Base-by-base conservation (phyloP, 2,888 invertebrate genomes). In the Pyrochroa serraticornis region DNA sequence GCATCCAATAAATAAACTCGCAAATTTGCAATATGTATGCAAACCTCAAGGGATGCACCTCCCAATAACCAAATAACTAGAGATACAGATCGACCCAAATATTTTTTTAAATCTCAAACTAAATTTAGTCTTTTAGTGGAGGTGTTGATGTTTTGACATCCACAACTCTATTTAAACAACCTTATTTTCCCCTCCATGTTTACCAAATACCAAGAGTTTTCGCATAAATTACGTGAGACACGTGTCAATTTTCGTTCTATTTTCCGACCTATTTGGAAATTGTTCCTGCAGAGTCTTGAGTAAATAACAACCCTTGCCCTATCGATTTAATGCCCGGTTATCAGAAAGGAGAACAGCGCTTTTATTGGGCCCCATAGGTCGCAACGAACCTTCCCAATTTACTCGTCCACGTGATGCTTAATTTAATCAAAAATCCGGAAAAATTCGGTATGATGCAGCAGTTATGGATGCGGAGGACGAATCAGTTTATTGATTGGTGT, bases 201-300 rank as follows among this genome's bases (percentile, higher is more conserved):
- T 7, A 8, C 7, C 32, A 14, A 42, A 30, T 22, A 9, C 9
- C 32, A 8, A 14, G 32, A 22, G 7, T 42, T 42, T 30, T 30
- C 3, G 31, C 9, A 8, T 33, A 9, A 43, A 44, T 44, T 44
- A 12, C 12, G 6, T 12, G 13, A 7, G 10, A n/a, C 32, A 44
- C 44, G 33, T 44, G 44, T 44, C 44, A 43, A 32, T 22, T 22
- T 2, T 9, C 6, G 5, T 6, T 22, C 41, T 41, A 41, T 43
- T 43, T 31, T 32, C 43, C 32, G 32, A 43, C 43, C 43, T 32
- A 43, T 7, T 43, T 43, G 12, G 12, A 43, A 30, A 43, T 31
- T 9, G 30, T 8, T 31, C 7, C 12, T 9, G 8, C 10, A 32
- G 32, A 33, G 12, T 6, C 5, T 22, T 22, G 5, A 22, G 22